Evolutionary conservation across 2,113 vertebrate genomes (phyloP).

Genomic region (Campylomormyrus tamandua): DNA sequence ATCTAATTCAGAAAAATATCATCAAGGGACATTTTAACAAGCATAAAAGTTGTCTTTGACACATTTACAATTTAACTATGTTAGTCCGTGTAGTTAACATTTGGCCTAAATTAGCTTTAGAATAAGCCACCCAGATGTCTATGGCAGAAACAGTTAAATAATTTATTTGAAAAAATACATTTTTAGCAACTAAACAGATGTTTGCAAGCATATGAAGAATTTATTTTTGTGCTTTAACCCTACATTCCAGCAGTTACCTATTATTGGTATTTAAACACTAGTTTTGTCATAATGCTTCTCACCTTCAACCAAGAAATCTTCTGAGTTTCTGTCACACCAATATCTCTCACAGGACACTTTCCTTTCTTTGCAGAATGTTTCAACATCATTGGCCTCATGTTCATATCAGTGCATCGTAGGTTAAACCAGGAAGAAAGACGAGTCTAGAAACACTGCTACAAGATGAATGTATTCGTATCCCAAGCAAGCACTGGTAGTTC

Average conservation of each 20-base stretch:
- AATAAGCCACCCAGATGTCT: not conserved
- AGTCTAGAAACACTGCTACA: not conserved
- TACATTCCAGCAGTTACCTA: not conserved
- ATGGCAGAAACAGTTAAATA: not conserved
- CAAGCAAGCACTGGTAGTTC: not conserved
- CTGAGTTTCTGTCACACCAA: not conserved
- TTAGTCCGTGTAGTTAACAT: not conserved
- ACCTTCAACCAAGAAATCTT: not conserved
- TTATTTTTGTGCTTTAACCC: not conserved
- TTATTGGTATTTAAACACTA: not conserved
- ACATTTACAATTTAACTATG: not conserved
- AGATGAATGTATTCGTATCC: not conserved
- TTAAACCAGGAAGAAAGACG: not conserved
- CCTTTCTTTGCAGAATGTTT: not conserved
- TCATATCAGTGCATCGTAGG: not conserved
- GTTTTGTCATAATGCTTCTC: not conserved
- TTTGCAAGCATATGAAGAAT: not conserved
- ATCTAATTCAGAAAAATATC: not conserved
- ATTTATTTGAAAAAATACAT: not conserved
- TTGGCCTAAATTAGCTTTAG: not conserved
- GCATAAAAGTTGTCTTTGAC: not conserved
- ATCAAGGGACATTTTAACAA: not conserved
- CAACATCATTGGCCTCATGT: not conserved
- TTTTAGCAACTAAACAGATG: not conserved
- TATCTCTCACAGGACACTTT: not conserved